Evolutionary conservation across 2,113 vertebrate genomes (phyloP).

Genomic region (Stegostoma tigrinum): DNA sequence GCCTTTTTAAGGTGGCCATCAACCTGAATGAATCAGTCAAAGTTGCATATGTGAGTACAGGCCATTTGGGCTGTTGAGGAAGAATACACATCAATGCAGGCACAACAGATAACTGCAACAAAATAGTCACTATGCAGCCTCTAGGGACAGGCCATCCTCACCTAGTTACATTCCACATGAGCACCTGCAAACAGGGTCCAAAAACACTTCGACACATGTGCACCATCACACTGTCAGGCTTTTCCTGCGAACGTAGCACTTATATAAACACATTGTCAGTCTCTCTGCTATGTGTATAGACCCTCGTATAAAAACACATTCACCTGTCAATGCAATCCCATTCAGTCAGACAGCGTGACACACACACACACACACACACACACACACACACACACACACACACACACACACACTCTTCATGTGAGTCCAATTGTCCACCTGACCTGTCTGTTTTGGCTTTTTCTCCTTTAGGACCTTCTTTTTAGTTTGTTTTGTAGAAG

Average conservation of each 20-base stretch:
- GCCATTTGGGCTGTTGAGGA: not conserved
- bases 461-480: slow-evolving; percentile 1
- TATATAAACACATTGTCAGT: no score
- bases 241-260: no score
- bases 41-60: not conserved
- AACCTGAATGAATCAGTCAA: not conserved
- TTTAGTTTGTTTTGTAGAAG: not conserved
- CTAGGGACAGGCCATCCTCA: not conserved
- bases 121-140: no score
- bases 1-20: not conserved
- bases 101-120: not conserved
- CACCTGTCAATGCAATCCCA: not conserved
- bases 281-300: no score
- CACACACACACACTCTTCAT: not conserved
- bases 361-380: not conserved
- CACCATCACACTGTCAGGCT: no score
- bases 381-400: not conserved
- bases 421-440: not conserved
- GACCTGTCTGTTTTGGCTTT: slow-evolving; percentile 29
- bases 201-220: no score
- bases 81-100: not conserved
- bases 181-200: not conserved
- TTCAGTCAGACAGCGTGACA: not conserved
- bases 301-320: no score
- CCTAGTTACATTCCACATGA: not conserved